Conservation (phyloP, 2,113 vertebrate genomes). For the Hucho hucho region DNA sequence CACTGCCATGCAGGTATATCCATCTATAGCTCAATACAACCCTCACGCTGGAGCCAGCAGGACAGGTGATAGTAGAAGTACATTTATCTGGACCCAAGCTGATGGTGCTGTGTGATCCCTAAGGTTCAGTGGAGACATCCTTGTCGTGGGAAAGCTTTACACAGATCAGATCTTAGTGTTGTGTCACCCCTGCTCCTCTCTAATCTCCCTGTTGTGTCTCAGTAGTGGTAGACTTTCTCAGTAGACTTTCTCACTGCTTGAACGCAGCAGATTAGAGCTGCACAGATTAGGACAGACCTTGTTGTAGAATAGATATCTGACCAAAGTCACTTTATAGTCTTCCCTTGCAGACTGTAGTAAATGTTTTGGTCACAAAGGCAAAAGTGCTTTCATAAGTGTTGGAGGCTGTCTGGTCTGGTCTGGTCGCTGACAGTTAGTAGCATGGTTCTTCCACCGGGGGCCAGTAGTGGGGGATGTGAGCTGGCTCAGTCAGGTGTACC, state of each 20-base stretch:
- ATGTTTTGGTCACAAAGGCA: not conserved
- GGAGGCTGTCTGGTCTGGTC: not conserved
- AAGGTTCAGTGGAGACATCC: slow-evolving; percentile 53
- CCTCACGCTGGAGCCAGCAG: slow-evolving; percentile 21
- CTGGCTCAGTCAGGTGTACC: too few relatives aligned
- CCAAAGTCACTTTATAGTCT: not conserved
- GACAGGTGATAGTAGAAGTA: slow-evolving; percentile 40
- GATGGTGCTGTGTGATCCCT: slow-evolving; percentile 64
- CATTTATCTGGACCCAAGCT: slow-evolving; percentile 20
- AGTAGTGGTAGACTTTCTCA: slow-evolving; percentile 24
- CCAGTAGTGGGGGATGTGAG: slow-evolving; percentile 10
- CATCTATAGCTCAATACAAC: slow-evolving; percentile 15
- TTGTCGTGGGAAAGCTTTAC: slow-evolving; percentile 56
- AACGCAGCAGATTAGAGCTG: slow-evolving; percentile 30
- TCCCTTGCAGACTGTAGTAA: not conserved
- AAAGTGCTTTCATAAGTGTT: not conserved
- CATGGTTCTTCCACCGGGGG: slow-evolving; percentile 13
- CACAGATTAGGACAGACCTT: slow-evolving; percentile 33
- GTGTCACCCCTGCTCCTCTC: slow-evolving; percentile 51
- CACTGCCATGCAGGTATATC: slow-evolving; percentile 20
- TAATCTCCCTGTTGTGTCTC: slow-evolving; percentile 76
- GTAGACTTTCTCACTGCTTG: slow-evolving; percentile 18
- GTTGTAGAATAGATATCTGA: not conserved
- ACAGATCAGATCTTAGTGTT: slow-evolving; percentile 57
- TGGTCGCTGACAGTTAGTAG: not conserved